Percentiles rank a stretch among this genome's conserved stretches.
These are phyloP conservation scores for Gymnocheta viridis DNA, from an alignment of 2,888 invertebrate species.

Conservation along the genomic window DNA sequence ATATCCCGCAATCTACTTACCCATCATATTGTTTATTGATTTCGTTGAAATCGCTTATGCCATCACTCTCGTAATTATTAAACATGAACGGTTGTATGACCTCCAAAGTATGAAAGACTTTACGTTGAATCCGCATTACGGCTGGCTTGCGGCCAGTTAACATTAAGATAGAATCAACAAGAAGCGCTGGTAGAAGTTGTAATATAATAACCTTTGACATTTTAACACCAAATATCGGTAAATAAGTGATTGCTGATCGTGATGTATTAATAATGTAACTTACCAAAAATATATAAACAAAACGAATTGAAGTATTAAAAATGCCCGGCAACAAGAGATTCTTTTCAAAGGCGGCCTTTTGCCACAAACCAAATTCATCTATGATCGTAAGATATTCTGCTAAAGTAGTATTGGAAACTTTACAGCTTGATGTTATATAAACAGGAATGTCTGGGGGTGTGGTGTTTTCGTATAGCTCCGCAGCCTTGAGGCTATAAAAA, in stretches of 20 bases:
- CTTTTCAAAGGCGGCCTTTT: constrained; percentile 60
- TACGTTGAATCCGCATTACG: constrained; percentile 75
- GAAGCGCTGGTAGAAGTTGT: constrained; percentile 75
- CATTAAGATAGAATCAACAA: constrained; percentile 72
- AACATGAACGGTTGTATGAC: constrained; percentile 77
- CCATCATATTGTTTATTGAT: constrained; percentile 28
- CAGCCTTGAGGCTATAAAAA: constrained; percentile 52
- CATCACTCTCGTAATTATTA: constrained; percentile 75
- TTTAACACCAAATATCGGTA: too few relatives aligned
- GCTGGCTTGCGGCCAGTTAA: constrained; percentile 73
- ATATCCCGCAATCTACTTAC: constrained; percentile 23
- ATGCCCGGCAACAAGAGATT: constrained; percentile 58
- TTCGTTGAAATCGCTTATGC: constrained; percentile 64
- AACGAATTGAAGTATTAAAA: constrained; percentile 7
- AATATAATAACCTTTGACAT: constrained; percentile 67
- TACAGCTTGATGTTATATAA: constrained; percentile 52
- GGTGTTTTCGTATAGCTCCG: constrained; percentile 6
- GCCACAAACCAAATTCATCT: constrained; percentile 38
- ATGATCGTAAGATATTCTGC: not conserved
- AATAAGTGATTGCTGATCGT: too few relatives aligned
- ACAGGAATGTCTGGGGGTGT: constrained; percentile 41
- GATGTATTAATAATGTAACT: too few relatives aligned
- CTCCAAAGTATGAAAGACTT: constrained; percentile 72
- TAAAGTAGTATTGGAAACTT: not conserved
- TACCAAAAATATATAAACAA: constrained; percentile 65